These are phyloP conservation scores for Hesperia comma DNA, from an alignment of 2,888 invertebrate species.

Conservation along the genomic window DNA sequence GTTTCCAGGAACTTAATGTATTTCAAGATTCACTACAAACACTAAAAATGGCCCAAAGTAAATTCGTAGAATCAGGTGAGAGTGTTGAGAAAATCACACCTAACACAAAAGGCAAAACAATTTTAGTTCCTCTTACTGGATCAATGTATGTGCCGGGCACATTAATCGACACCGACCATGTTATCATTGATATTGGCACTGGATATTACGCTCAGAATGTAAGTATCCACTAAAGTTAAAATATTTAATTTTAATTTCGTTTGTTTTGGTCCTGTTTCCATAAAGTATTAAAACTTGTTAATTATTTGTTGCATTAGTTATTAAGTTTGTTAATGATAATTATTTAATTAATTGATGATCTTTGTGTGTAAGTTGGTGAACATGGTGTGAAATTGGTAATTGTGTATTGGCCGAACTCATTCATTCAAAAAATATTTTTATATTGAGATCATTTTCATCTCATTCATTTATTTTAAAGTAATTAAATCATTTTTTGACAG, in stretches of 20 bases:
- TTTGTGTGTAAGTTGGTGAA: too few species aligned
- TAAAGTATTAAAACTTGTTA: too few species aligned
- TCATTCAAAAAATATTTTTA: too few species aligned
- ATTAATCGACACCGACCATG: slow-evolving; percentile 92
- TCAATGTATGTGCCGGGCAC: slow-evolving; percentile 99
- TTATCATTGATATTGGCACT: slow-evolving; percentile 97
- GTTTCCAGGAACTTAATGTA: slow-evolving; percentile 90
- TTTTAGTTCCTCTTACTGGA: slow-evolving; percentile 96
- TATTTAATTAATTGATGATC: too few species aligned
- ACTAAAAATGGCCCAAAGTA: slow-evolving; percentile 94
- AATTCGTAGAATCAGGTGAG: slow-evolving; percentile 94
- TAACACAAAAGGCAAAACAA: slow-evolving; percentile 90
- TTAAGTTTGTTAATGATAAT: too few species aligned
- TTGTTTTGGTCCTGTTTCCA: too few species aligned
- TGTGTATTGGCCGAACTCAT: too few species aligned
- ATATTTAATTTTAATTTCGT: too few species aligned
- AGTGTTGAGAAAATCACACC: slow-evolving; percentile 91
- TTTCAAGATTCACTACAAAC: slow-evolving; percentile 96
- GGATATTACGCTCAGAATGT: slow-evolving; percentile 98
- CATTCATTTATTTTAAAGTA: too few species aligned
- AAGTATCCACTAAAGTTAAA: slow-evolving; percentile 46
- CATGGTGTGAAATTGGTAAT: too few species aligned
- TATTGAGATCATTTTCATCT: too few species aligned
- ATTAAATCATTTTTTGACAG: slow-evolving; percentile 20
- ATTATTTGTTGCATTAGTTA: too few species aligned